Conservation (phyloP, 2,888 invertebrate species). For the Protonemura montana region DNA sequence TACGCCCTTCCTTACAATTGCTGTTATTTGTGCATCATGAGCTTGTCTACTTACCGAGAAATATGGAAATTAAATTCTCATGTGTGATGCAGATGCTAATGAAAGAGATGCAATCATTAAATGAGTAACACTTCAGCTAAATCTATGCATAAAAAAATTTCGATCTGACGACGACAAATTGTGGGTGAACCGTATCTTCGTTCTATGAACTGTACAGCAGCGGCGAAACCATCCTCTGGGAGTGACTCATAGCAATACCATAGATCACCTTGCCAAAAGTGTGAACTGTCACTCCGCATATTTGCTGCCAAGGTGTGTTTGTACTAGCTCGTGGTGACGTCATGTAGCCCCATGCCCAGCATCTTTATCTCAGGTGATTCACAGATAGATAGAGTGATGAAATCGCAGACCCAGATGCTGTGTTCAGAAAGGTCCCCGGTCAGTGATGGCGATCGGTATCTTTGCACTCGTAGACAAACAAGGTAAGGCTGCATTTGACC, state of each 20-base stretch:
- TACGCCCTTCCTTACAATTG: no score
- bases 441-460: neutral
- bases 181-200: neutral
- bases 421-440: neutral
- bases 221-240: neutral
- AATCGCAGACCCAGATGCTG: neutral
- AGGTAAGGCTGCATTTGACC: neutral
- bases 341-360: neutral
- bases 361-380: neutral
- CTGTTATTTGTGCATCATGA: no score
- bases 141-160: neutral
- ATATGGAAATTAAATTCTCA: neutral
- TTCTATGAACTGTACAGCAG: neutral
- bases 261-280: neutral
- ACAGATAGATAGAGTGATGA: neutral
- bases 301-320: neutral
- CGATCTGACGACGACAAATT: neutral
- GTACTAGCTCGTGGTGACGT: neutral
- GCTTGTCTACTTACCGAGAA: neutral
- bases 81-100: neutral
- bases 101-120: neutral
- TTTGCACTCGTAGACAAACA: neutral
- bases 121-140: neutral
- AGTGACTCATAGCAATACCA: neutral
- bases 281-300: neutral